Conservation (phyloP, 2,888 invertebrate genomes). For the Cephus sareptanus region DNA sequence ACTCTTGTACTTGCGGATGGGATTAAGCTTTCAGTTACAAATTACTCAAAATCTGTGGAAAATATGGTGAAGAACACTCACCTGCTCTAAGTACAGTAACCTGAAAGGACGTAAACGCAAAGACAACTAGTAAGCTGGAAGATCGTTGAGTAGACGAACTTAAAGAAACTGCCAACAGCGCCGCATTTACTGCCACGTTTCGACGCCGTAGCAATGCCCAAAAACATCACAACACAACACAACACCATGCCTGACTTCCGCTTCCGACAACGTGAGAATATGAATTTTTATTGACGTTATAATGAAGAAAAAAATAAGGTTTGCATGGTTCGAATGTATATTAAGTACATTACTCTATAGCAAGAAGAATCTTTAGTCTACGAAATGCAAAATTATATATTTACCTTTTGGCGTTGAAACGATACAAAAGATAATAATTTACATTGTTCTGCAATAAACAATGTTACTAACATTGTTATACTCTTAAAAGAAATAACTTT, state of each 20-base stretch:
- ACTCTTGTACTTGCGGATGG: neutral
- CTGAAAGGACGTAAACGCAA: slow-evolving; percentile 25
- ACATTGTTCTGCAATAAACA: neutral
- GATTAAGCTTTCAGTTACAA: neutral
- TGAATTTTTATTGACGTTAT: neutral
- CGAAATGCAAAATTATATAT: neutral
- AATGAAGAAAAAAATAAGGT: neutral
- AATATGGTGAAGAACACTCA: slow-evolving; percentile 13
- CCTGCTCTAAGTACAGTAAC: slow-evolving; percentile 20
- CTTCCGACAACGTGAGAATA: neutral
- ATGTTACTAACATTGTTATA: neutral
- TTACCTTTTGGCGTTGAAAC: neutral
- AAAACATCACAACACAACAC: slow-evolving; percentile 28
- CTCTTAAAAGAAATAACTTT: neutral
- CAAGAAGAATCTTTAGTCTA: neutral
- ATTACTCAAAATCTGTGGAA: neutral
- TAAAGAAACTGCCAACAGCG: slow-evolving; percentile 46
- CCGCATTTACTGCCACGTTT: slow-evolving; percentile 56
- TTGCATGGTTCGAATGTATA: neutral
- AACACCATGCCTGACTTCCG: slow-evolving; percentile 42
- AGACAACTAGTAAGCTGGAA: slow-evolving; percentile 18
- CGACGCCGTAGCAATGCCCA: slow-evolving; percentile 18
- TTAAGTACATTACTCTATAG: neutral
- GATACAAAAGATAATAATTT: neutral
- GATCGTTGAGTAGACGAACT: slow-evolving; percentile 14